Evolutionary conservation across 2,113 vertebrate species (phyloP), one percentile per base, ranked within the genome.

Genomic region (Mohoua ochrocephala): DNA sequence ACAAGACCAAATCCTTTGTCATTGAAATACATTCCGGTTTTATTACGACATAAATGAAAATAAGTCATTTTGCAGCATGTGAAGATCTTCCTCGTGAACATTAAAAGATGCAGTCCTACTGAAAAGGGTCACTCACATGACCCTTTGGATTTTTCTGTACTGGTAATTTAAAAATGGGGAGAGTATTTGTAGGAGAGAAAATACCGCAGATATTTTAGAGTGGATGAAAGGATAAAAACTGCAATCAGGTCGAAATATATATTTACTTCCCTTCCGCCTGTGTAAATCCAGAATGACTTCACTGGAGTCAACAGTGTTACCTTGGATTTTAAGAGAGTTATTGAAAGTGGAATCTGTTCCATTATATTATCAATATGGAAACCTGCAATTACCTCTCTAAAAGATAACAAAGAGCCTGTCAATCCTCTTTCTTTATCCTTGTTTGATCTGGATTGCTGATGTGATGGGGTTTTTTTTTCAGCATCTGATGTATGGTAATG

Each of bases 371-470:
- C 89, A 86, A 74, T 94, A 90, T 63, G 42, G 71, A 85, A 95
- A 84, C 63, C 37, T 88, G 50, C 42, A 95, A 94, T 91, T 94
- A 67, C 27, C 23, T 70, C 30, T 67, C 50, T 80, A 65, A 93
- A 83, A 96, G 50, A 94, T 90, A 91, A 88, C 78, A 82, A 91
- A 91, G 30, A 84, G 1, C 26, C 45, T 93, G 81, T 87, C 77
- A 88, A 63, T 95, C 26, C 35, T 83, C 24, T 75, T 92, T 53
- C 54, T 95, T 97, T 96, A 90, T 96, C 70, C 35, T 67, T 71
- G 27, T 91, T 96, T 94, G 63, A 93, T 91, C 89, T 91, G 35
- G 35, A 39, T 80, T 83, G 63, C 35, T 91, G 63, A 73, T 87
- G 67, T 69, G 45, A 41, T 80, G 22, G 13, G 8, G 1, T 2